Evolutionary conservation across 2,113 vertebrate species (phyloP), one percentile per base, ranked within the genome.

Genomic region (Pachypanchax playfairii): DNA sequence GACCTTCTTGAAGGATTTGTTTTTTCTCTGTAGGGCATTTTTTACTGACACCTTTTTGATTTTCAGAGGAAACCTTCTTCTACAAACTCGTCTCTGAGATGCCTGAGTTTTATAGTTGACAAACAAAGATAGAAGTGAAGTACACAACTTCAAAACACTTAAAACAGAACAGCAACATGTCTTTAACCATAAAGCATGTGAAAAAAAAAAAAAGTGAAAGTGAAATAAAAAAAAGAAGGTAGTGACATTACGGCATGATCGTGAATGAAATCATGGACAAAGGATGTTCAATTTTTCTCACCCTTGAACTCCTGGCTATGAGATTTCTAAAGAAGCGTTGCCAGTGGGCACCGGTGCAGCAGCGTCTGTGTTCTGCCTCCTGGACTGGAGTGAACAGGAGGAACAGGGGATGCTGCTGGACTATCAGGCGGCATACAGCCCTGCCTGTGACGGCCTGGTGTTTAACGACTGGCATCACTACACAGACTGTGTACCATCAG

Each of bases 401-500:
- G 58, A 73, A 56, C 20, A 58, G 43, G 62, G 67, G 64, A 65
- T 26, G 65, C 57, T 68, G 68, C 48, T 51, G 71, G 83, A 81
- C 83, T 91, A 87, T 89, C 83, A 83, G 81, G 73, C 78, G 56
- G 70, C 68, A 22, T 82, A 79, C 79, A 78, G 77, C 68, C n/a
- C 54, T 75, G 67, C 74, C 79, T 88, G 79, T 88, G 84, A 89
- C 83, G 68, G 85, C 80, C 68, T 80, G 72, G 62, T 83, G 80
- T 86, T 80, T 74, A 64, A 87, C 78, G 42, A 75, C 77, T 92
- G 91, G 89, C 88, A 89, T 76, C 74, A 86, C 85, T 85, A 92
- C 91, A 92, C 85, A 89, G 75, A 21, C 73, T 0, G 44, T 63
- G 74, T 65, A 78, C 65, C 80, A 84, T 79, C 81, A 82, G 77